Evolutionary conservation across 2,888 invertebrate species (phyloP).

Genomic region (Lasioglossum marginatum): DNA sequence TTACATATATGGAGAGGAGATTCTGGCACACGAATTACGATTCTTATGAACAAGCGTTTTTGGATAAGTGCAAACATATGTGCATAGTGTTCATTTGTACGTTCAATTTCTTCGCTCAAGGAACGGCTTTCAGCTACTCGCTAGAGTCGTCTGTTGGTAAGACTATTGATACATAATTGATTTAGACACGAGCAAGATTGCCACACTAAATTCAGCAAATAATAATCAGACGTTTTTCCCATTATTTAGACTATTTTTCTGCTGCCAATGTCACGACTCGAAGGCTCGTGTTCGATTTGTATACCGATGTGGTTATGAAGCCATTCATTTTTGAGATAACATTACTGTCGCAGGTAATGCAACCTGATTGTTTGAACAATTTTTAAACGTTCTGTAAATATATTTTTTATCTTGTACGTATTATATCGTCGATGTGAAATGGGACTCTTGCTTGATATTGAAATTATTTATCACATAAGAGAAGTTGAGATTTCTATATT

Average conservation of each 20-base stretch:
- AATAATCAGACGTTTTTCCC: background rate
- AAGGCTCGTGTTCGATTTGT: constrained; percentile 37
- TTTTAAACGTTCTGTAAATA: background rate
- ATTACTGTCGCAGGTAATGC: constrained; percentile 38
- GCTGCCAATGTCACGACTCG: too few relatives aligned
- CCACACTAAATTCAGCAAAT: background rate
- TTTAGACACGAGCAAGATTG: too few relatives aligned
- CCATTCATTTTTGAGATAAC: constrained; percentile 62
- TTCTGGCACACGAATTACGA: constrained; percentile 38
- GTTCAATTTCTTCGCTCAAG: constrained; percentile 43
- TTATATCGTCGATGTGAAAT: too few relatives aligned
- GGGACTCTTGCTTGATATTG: too few relatives aligned
- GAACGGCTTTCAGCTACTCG: constrained; percentile 28
- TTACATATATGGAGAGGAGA: background rate
- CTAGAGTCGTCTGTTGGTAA: constrained; percentile 20
- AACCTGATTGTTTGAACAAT: background rate
- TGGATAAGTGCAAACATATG: constrained; percentile 2
- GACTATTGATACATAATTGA: too few relatives aligned
- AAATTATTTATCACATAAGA: background rate
- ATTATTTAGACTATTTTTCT: background rate
- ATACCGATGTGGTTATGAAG: constrained; percentile 21
- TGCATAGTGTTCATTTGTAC: constrained; percentile 37
- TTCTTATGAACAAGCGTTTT: constrained; percentile 7
- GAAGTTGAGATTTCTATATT: background rate
- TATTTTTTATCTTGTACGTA: background rate